Evolutionary conservation across 2,888 invertebrate genomes (phyloP).

Genomic region (Cyclophora albipunctata): DNA sequence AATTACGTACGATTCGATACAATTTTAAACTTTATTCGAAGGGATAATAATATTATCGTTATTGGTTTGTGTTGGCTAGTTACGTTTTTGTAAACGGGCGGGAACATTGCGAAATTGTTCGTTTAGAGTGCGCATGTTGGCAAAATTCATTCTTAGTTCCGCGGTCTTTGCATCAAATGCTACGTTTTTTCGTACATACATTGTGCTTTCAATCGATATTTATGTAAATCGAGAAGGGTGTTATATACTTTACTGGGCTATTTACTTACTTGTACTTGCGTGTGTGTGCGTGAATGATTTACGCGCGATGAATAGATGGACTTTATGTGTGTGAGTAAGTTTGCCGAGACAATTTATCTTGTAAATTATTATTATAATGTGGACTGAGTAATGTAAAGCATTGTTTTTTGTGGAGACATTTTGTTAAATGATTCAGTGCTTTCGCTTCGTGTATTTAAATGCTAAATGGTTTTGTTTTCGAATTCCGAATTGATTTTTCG

Average conservation of each 20-base stretch:
- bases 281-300: slow-evolving; percentile 29
- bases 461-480: no score
- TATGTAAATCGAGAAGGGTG: slow-evolving; percentile 25
- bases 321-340: slow-evolving; percentile 19
- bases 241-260: slow-evolving; percentile 21
- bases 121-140: slow-evolving; percentile 37
- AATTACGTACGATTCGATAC: slow-evolving; percentile 2
- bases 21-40: neutral
- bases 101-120: slow-evolving; percentile 35
- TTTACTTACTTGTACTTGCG: slow-evolving; percentile 23
- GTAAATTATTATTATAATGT: neutral
- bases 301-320: slow-evolving; percentile 15
- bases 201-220: slow-evolving; percentile 35
- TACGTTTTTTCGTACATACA: slow-evolving; percentile 25
- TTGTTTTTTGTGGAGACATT: no score
- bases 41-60: no score
- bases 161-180: slow-evolving; percentile 38
- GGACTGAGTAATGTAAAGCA: no score
- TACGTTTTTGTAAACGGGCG: slow-evolving; percentile 46
- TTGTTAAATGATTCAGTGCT: no score
- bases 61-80: slow-evolving; percentile 25
- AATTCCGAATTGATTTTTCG: no score
- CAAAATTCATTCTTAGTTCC: slow-evolving; percentile 24
- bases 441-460: no score
- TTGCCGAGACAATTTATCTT: neutral